Base-by-base conservation (phyloP, 2,888 invertebrate genomes). In the Eueremaeus valkanovi region DNA sequence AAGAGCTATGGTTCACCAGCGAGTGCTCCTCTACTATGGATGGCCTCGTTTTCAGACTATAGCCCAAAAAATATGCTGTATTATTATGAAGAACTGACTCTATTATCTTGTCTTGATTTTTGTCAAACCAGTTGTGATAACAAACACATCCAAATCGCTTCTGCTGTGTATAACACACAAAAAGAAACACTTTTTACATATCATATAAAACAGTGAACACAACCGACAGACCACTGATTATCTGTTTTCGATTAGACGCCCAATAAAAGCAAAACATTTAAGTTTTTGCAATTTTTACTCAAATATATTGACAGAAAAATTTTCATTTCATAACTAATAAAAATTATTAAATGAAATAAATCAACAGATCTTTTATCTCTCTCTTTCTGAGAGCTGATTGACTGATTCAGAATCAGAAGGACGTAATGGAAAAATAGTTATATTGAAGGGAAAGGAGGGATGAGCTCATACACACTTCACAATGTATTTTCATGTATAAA, bases 41-140 rank as follows among this genome's bases (percentile, higher is more conserved):
- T 66, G 66, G 66, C 66, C 66, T 66, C 66, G 66, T 33, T 66
- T 66, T 36, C 21, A 66, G 21, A 9, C 36, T 40, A 33, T 66
- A 66, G n/a, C 40, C 36, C 18, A 36, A 66, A 66, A 36, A 18
- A 24, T n/a, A 63, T 16, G 11, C 13, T 55, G 18, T n/a, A 61
- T 36, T 66, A 58, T 58, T 29, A n/a, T n/a, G 13, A 29, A 58
- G 58, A 8, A 58, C 58, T 24, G 63, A 66, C n/a, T 70, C 27
- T 70, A 70, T 70, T 45, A 70, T 70, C 70, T 70, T 13, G 40
- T 70, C 70, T 66, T 70, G 70, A 70, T 70, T 70, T 70, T 70
- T 70, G 70, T 70, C 70, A 70, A 70, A 70, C 70, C 70, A 70
- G 70, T 70, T 70, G 70, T 70, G 70, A 70, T 70, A 70, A 70